Evolutionary conservation across 2,888 invertebrate species (phyloP).

Genomic region (Brenthis hecate): DNA sequence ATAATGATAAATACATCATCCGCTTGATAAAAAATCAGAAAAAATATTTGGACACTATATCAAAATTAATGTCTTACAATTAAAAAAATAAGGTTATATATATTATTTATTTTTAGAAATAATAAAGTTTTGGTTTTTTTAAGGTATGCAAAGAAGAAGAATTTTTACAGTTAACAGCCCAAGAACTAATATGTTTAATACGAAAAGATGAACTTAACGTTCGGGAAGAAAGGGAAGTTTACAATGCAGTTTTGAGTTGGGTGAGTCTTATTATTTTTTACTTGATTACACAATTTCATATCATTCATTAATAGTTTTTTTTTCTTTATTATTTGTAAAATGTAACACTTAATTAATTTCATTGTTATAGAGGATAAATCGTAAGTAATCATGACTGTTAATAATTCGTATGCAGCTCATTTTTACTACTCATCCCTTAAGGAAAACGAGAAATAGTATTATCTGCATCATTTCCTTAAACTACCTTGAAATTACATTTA

Average conservation of each 20-base stretch:
- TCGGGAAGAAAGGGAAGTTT: constrained; percentile 95
- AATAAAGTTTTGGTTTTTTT: background rate
- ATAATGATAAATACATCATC: too few relatives aligned
- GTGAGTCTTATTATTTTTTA: constrained; percentile 63
- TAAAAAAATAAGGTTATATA: background rate
- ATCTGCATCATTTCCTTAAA: background rate
- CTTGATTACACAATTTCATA: too few relatives aligned
- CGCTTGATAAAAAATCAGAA: too few relatives aligned
- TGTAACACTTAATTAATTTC: too few relatives aligned
- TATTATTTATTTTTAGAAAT: constrained; percentile 1
- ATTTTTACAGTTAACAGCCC: constrained; percentile 90
- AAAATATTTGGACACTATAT: too few relatives aligned
- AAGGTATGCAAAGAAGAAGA: constrained; percentile 96
- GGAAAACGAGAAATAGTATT: constrained; percentile 6
- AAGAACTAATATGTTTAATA: constrained; percentile 91
- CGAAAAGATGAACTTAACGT: constrained; percentile 95
- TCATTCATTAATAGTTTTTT: too few relatives aligned
- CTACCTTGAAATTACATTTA: background rate
- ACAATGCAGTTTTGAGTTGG: constrained; percentile 96
- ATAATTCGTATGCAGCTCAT: background rate
- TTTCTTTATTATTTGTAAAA: too few relatives aligned
- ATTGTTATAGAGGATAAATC: background rate
- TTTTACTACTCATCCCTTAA: constrained; percentile 7
- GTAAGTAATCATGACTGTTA: constrained; percentile 15
- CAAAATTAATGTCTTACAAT: background rate